Percentiles rank a stretch among this genome's conserved stretches.
Evolutionary conservation across 2,113 vertebrate species (phyloP).

Genomic region (Thalassoma bifasciatum): DNA sequence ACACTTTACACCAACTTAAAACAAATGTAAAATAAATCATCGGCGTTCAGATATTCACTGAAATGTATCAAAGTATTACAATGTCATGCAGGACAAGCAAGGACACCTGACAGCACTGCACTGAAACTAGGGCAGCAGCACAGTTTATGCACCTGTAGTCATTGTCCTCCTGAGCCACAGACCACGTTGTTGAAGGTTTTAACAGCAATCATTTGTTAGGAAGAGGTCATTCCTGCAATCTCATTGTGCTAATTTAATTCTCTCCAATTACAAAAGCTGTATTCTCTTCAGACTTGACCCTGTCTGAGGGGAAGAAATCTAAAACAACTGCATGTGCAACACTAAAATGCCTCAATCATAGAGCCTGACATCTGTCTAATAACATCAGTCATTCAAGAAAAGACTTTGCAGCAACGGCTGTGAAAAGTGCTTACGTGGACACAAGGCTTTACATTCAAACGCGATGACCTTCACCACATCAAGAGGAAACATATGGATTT

Average conservation of each 20-base stretch:
- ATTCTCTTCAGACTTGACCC: background rate
- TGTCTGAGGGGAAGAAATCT: background rate
- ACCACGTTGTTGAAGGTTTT: background rate
- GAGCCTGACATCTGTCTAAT: background rate
- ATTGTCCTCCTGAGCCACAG: conserved; percentile 8
- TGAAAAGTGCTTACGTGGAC: conserved; percentile 15
- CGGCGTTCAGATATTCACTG: background rate
- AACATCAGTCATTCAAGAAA: background rate
- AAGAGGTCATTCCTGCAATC: background rate
- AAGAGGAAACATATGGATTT: background rate
- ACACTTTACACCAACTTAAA: background rate
- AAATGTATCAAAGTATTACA: background rate
- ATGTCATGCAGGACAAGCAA: background rate
- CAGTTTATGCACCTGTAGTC: conserved; percentile 4
- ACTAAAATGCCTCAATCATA: background rate
- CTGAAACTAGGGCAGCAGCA: conserved; percentile 29
- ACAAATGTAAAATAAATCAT: background rate
- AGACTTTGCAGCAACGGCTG: background rate
- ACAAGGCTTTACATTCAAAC: background rate
- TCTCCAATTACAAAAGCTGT: background rate
- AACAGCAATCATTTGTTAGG: background rate
- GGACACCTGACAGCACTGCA: background rate
- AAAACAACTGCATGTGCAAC: background rate
- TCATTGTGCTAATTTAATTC: background rate
- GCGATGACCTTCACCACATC: too few species aligned